Evolutionary conservation across 2,888 invertebrate genomes (phyloP), one percentile per base, ranked within the genome.

Genomic region (Diloba caeruleocephala): DNA sequence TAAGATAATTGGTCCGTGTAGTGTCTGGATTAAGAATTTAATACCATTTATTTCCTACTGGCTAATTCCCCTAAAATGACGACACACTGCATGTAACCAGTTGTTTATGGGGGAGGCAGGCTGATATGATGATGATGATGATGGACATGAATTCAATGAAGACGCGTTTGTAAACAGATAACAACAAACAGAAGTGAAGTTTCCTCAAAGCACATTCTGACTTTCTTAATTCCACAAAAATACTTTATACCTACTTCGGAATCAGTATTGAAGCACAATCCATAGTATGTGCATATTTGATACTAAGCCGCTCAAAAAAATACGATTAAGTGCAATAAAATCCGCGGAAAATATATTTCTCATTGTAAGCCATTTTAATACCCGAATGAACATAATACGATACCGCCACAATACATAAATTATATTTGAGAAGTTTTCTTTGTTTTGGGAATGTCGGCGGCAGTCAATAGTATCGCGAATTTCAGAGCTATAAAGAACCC

Each of bases 401-500:
- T 21, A 21, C 21, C 1, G 2, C 6, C 2, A 38, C 15, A 10
- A 17, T 28, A 15, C 21, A 5, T 21, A 26, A 10, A 28, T 8
- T 8, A 10, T 28, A 8, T 38, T 26, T 8, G 10, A 3, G 8
- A 8, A 38, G 15, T 7, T 12, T 38, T 28, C 17, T 33, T 17
- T 33, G 32, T 33, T 33, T 33, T 15, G 4, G 32, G 2, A 6
- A 32, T 32, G 9, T 31, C 14, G 31, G 26, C 7, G 15, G 26
- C 15, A 10, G 10, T 10, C 21, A 21, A 5, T 21, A 7, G 2
- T 4, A 1, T 5, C 21, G 8, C 9, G 15, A 38, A 26, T 38
- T 38, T 38, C 26, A 12, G 15, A 17, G 17, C 12, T 17, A 12
- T 38, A 17, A 38, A 38, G 17, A 38, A 17, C 10, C 26, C 10